These are phyloP conservation scores for Hemibagrus guttatus DNA, from an alignment of 2,797 vertebrate genomes.

Conservation along the genomic window DNA sequence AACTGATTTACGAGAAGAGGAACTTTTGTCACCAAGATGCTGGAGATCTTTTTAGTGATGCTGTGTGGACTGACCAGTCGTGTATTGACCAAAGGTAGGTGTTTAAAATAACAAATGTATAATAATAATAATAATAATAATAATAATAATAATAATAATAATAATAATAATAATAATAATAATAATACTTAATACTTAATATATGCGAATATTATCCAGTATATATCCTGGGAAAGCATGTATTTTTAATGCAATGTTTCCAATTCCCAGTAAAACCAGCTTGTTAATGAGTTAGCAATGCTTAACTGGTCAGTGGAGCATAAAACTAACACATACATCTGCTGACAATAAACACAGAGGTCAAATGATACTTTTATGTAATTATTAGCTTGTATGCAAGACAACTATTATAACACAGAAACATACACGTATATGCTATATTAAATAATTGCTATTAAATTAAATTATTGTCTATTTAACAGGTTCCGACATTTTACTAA, in stretches of 20 bases:
- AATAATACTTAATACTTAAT: neutral
- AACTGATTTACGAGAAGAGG: slow-evolving; percentile 2
- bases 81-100: slow-evolving; percentile 74
- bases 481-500: neutral
- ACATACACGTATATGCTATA: neutral
- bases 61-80: slow-evolving; percentile 75
- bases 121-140: neutral
- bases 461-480: neutral
- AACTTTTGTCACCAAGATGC: slow-evolving; percentile 63
- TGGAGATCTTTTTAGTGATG: slow-evolving; percentile 68
- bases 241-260: neutral
- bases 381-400: neutral
- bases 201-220: neutral
- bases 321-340: neutral
- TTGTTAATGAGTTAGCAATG: neutral
- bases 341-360: neutral
- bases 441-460: neutral
- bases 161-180: neutral
- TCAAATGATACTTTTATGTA: neutral
- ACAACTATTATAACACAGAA: neutral
- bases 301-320: neutral
- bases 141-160: neutral
- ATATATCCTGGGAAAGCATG: neutral
- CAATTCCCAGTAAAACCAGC: neutral
- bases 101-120: neutral